A percentile compares a stretch with the other conserved stretches of the same genome.
phyloP scores from a whole-genome alignment of 2,797 vertebrate species.

The Myioborus melanocephalus region DNA sequence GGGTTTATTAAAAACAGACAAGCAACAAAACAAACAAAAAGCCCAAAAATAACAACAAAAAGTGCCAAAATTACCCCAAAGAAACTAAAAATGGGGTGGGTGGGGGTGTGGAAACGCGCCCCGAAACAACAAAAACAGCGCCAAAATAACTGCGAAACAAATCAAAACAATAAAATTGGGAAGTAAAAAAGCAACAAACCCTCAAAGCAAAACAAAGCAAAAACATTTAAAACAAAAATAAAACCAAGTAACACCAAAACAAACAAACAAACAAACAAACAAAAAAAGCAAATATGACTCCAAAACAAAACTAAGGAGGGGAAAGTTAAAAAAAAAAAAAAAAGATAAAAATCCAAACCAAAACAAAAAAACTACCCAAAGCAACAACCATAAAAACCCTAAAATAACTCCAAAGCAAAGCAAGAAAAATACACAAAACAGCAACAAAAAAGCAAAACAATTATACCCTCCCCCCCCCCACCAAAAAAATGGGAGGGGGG shows the following conservation, averaged over 20 bases:
- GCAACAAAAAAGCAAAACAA: background rate
- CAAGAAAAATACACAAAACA: background rate
- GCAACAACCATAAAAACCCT: too few relatives aligned
- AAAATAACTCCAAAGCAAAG: background rate
- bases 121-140: background rate
- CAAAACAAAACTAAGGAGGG: background rate
- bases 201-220: background rate
- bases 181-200: background rate
- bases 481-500: fast-evolving
- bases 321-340: too few relatives aligned
- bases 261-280: too few relatives aligned
- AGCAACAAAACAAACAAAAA: too few relatives aligned
- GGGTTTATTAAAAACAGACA: background rate
- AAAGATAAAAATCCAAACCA: background rate
- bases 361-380: background rate
- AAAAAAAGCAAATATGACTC: fast-evolving
- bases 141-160: background rate
- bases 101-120: fast-evolving
- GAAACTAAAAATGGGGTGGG: too few relatives aligned
- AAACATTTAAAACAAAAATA: too few relatives aligned
- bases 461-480: background rate
- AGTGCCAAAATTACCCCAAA: background rate
- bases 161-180: background rate
- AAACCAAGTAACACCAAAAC: too few relatives aligned
- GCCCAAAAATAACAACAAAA: too few relatives aligned